A percentile compares a stretch with the other conserved stretches of the same genome.
Evolutionary conservation across 2,888 invertebrate species (phyloP).

Genomic region (Druceiella hillmani): DNA sequence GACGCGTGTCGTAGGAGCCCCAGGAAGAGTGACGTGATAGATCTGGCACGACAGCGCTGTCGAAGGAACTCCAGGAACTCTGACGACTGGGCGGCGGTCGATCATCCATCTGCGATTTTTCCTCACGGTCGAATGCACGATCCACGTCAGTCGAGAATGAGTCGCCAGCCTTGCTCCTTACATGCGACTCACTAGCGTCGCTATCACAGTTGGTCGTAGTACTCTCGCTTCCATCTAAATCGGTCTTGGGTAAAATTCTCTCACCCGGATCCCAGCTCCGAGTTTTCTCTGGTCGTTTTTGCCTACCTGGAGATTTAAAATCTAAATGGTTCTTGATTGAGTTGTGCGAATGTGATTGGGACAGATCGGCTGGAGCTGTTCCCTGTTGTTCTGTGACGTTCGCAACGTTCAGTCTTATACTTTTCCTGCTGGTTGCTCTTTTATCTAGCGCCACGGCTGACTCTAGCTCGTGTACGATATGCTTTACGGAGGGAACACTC

Average conservation of each 20-base stretch:
- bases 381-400: slow-evolving; percentile 27
- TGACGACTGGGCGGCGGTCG: slow-evolving; percentile 52
- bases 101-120: slow-evolving; percentile 34
- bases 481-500: slow-evolving; percentile 58
- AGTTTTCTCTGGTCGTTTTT: slow-evolving; percentile 42
- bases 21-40: slow-evolving; percentile 76
- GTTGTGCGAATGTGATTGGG: background rate
- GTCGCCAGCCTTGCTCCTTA: slow-evolving; percentile 49
- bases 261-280: slow-evolving; percentile 68
- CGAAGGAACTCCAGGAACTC: slow-evolving; percentile 73
- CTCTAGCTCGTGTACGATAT: slow-evolving; percentile 70
- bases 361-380: slow-evolving; percentile 10
- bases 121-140: slow-evolving; percentile 65
- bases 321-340: slow-evolving; percentile 22
- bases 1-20: slow-evolving; percentile 70
- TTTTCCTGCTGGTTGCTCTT: slow-evolving; percentile 31
- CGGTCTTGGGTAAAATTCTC: slow-evolving; percentile 29
- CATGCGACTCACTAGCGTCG: slow-evolving; percentile 44
- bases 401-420: slow-evolving; percentile 33
- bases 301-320: slow-evolving; percentile 25
- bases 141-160: slow-evolving; percentile 67
- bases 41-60: slow-evolving; percentile 70
- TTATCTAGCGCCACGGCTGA: slow-evolving; percentile 38
- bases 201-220: slow-evolving; percentile 51
- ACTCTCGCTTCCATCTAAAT: slow-evolving; percentile 35